phyloP scores from a whole-genome alignment of 2,797 vertebrate genomes.

The Holocentrus rufus region DNA sequence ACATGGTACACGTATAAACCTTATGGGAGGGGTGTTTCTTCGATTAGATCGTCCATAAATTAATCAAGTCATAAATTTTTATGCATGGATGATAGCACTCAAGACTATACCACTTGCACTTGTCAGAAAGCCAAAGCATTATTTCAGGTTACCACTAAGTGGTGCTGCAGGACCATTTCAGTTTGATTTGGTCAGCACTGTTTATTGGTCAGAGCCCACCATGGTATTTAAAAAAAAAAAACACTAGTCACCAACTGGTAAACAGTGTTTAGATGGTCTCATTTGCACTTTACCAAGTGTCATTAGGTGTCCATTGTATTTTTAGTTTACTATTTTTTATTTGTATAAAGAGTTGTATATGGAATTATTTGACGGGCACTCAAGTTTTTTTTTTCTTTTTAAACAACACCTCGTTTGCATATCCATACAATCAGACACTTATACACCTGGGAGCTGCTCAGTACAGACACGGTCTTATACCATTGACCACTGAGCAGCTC shows the following conservation, averaged over 20 bases:
- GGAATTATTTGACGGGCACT: no score
- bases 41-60: background rate
- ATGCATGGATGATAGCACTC: slow-evolving; percentile 12
- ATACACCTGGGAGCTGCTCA: background rate
- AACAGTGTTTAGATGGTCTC: background rate
- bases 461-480: background rate
- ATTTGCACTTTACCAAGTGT: background rate
- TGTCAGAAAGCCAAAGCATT: slow-evolving; percentile 54
- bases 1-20: no score
- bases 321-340: background rate
- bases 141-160: slow-evolving; percentile 46
- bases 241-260: slow-evolving; percentile 1
- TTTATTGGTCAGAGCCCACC: slow-evolving; percentile 2
- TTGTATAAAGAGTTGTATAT: no score
- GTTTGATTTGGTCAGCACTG: background rate
- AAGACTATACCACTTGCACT: slow-evolving; percentile 42
- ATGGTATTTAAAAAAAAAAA: slow-evolving; percentile 8
- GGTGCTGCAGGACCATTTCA: slow-evolving; percentile 53
- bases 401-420: background rate
- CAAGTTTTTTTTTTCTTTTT: no score
- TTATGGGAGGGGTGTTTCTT: background rate
- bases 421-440: background rate
- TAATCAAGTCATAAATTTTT: background rate
- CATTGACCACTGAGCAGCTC: background rate
- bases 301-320: background rate